Evolutionary conservation across 2,113 vertebrate species (phyloP).

Genomic region (Ceyx melanurus): DNA sequence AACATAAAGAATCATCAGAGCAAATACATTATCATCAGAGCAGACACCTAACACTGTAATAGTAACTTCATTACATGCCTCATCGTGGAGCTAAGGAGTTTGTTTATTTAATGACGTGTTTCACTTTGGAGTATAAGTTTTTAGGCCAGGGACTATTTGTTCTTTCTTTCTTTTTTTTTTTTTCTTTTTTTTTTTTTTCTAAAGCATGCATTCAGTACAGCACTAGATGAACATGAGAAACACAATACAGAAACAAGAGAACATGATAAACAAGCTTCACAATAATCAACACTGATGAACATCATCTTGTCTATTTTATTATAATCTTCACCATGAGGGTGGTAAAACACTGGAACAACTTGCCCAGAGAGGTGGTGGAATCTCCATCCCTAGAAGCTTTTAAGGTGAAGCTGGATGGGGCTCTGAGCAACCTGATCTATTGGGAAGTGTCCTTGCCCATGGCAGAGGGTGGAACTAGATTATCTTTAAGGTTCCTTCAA

Average conservation of each 20-base stretch:
- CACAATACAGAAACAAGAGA: not conserved
- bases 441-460: too few relatives aligned
- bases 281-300: not conserved
- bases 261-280: not conserved
- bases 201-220: not conserved
- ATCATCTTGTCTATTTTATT: not conserved
- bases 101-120: not conserved
- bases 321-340: not conserved
- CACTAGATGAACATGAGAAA: not conserved
- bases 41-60: not conserved
- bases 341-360: too few relatives aligned
- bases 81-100: not conserved
- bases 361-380: too few relatives aligned
- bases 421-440: too few relatives aligned
- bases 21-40: not conserved
- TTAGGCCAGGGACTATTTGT: not conserved
- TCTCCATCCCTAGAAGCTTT: too few relatives aligned
- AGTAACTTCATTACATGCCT: not conserved
- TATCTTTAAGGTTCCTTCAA: too few relatives aligned
- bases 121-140: not conserved
- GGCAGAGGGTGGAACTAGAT: too few relatives aligned
- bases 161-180: not conserved
- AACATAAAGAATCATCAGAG: not conserved
- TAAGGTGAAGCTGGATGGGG: too few relatives aligned
- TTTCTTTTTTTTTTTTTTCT: not conserved